Evolutionary conservation across 2,113 vertebrate species (phyloP).

Genomic region (Mugil cephalus): DNA sequence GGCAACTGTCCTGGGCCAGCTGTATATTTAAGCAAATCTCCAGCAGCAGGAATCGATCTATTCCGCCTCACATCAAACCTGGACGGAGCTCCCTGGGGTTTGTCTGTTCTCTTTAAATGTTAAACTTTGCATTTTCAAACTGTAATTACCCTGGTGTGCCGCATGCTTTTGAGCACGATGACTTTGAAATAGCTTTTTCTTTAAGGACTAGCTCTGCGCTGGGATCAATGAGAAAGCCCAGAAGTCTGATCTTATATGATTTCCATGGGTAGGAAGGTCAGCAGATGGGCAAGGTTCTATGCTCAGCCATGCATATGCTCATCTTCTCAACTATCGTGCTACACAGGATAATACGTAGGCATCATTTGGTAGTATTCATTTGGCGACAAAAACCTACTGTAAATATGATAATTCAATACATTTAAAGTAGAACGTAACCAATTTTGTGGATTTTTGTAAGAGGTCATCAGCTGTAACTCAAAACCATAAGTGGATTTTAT

Average conservation of each 20-base stretch:
- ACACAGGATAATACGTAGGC: not conserved
- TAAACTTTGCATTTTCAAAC: slow-evolving; percentile 76
- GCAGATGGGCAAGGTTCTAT: not conserved
- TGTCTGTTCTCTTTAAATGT: slow-evolving; percentile 76
- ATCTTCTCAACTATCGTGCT: not conserved
- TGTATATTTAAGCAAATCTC: slow-evolving; percentile 54
- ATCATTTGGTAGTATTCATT: not conserved
- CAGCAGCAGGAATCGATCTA: slow-evolving; percentile 64
- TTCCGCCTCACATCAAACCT: slow-evolving; percentile 61
- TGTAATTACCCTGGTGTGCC: slow-evolving; percentile 65
- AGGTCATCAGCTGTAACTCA: no score
- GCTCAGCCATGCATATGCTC: slow-evolving; percentile 16
- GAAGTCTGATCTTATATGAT: slow-evolving; percentile 33
- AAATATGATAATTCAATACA: not conserved
- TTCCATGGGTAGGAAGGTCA: slow-evolving; percentile 39
- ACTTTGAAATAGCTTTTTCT: slow-evolving; percentile 65
- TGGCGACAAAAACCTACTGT: not conserved
- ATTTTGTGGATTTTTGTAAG: not conserved
- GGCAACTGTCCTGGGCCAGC: slow-evolving; percentile 33
- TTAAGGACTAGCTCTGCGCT: slow-evolving; percentile 29
- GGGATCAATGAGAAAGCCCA: slow-evolving; percentile 58
- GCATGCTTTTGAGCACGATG: slow-evolving; percentile 33
- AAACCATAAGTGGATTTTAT: no score
- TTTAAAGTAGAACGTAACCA: not conserved
- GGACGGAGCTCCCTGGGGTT: slow-evolving; percentile 38